Conservation (phyloP, 35 echinoderm and acorn worm genomes). For the Anneissia japonica region DNA sequence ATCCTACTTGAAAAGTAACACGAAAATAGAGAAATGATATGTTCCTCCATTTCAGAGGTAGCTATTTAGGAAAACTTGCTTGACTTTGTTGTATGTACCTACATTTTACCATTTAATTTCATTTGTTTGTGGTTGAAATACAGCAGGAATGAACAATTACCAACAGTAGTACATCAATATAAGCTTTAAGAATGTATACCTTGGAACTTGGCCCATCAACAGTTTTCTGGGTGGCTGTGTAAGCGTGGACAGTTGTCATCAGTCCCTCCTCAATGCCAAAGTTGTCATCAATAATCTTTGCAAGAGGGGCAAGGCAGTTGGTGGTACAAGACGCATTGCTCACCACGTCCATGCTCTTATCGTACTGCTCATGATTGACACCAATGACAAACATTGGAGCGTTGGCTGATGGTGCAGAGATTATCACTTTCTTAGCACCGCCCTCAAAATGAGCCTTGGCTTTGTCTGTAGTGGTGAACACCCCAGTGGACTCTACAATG, state of each 20-base stretch:
- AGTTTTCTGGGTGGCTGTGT: constrained; percentile 95
- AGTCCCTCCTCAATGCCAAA: constrained; percentile 86
- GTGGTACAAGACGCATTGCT: constrained; percentile 98
- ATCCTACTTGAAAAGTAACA: too few species aligned
- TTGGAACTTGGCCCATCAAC: constrained; percentile 91
- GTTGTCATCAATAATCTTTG: constrained; percentile 84
- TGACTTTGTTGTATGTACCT: too few species aligned
- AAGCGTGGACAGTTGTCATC: constrained; percentile 90
- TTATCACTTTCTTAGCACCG: constrained; percentile 93
- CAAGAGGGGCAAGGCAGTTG: constrained; percentile 86
- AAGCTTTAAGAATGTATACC: constrained; percentile 33
- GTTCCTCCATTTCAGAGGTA: too few species aligned
- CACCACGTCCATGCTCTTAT: too few species aligned
- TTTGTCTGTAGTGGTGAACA: constrained; percentile 83
- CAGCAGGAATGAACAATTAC: too few species aligned
- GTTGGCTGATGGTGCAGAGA: constrained; percentile 89
- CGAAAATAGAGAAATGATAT: too few species aligned
- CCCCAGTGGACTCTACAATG: constrained; percentile 85
- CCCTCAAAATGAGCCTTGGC: constrained; percentile 67
- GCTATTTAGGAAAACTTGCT: too few species aligned
- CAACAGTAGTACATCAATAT: background rate
- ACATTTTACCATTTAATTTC: too few species aligned
- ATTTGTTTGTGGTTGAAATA: too few species aligned
- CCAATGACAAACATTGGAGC: constrained; percentile 99
- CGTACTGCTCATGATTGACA: constrained; percentile 69